These are phyloP conservation scores for Neria commutata DNA, from an alignment of 2,888 invertebrate genomes.

Conservation along the genomic window DNA sequence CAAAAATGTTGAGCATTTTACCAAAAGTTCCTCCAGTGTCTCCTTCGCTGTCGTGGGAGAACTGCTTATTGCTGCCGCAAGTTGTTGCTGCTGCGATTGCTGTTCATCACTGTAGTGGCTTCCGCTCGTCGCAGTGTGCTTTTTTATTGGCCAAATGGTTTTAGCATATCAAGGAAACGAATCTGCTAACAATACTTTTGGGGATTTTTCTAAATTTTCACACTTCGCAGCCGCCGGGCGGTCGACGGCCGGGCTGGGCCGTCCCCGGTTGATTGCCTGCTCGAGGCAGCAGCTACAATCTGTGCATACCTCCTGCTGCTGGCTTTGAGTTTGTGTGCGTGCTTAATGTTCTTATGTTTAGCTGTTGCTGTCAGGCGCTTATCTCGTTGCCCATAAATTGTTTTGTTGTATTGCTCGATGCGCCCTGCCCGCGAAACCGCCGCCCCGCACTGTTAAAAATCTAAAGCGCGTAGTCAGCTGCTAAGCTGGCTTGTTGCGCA, in stretches of 20 bases:
- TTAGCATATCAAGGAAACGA: constrained; percentile 43
- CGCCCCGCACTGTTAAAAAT: constrained; percentile 5
- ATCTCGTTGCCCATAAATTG: constrained; percentile 26
- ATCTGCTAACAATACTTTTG: constrained; percentile 54
- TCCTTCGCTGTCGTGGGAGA: constrained; percentile 10
- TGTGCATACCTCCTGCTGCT: not conserved
- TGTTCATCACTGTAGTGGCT: constrained; percentile 7
- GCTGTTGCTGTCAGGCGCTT: no score
- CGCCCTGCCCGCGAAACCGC: no score
- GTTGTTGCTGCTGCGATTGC: constrained; percentile 7
- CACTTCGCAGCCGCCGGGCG: constrained; percentile 21
- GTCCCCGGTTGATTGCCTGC: constrained; percentile 66
- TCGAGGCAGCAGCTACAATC: constrained; percentile 67
- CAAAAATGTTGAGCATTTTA: not conserved
- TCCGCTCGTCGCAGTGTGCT: constrained; percentile 10
- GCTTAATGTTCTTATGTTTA: no score
- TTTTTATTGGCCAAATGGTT: constrained; percentile 27
- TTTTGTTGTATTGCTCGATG: constrained; percentile 29
- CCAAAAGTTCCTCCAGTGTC: constrained; percentile 41
- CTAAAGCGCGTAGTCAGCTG: not conserved
- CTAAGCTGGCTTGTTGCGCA: not conserved
- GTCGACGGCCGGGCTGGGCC: no score
- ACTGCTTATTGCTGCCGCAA: constrained; percentile 19
- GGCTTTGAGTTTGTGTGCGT: not conserved
- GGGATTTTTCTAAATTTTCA: constrained; percentile 31